Base-by-base conservation (phyloP, 2,888 invertebrate species). In the Melolontha melolontha region DNA sequence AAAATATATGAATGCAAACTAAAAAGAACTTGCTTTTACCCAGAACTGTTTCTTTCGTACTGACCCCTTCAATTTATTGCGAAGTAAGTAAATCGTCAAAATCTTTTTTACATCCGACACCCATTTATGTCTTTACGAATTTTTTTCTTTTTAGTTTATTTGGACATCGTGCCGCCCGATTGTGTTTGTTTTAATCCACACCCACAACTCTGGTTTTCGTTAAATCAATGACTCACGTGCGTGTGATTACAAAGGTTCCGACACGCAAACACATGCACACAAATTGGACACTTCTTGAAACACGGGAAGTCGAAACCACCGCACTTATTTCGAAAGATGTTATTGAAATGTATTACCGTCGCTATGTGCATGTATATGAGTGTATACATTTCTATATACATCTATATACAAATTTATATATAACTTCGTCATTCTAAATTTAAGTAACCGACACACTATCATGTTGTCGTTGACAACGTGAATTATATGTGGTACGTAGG, bases 171-270 rank as follows among this genome's bases (percentile, higher is more conserved):
- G 17, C 39, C 12, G 40, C 41, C 12, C 57, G 42, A n/a, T 57
- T 57, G 41, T 41, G 39, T 57, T 41, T 57, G 57, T 42, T 57
- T 41, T 57, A 57, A 57, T 57, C n/a, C 42, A 34, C 34, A 17
- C 57, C 57, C 16, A 42, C 42, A n/a, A 22, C 17, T 29, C 41
- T 41, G 41, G 41, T 57, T 57, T 40, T 57, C 57, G 42, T 42
- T 40, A 57, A 17, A 17, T 40, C 39, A 42, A 40, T 41, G 41
- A 57, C 39, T 42, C 41, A 42, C 57, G 27, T 41, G 22, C 41
- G 42, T 39, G 22, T 22, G 41, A 57, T 57, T 11, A 42, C 41
- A 57, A 42, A 52, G 51, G 51, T 52, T 8, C 44, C 51, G 51
- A 34, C 51, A 12, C 51, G 49, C 22, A 52, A n/a, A 52, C 34